Evolutionary conservation across 2,888 invertebrate species (phyloP).

Genomic region (Sesia bembeciformis): DNA sequence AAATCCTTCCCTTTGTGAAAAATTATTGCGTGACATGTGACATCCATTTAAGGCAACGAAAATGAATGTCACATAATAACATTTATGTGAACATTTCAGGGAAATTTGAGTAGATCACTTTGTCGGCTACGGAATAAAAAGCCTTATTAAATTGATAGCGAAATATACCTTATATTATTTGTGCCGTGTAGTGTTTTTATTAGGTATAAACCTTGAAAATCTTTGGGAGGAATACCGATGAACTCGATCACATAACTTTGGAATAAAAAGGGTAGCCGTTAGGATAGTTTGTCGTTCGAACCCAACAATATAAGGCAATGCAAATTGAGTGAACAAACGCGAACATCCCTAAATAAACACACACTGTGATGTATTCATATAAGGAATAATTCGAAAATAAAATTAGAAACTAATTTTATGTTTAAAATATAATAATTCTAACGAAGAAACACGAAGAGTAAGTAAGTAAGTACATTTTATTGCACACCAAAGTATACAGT

Average conservation of each 20-base stretch:
- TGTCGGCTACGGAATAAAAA: no score
- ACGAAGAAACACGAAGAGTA: no score
- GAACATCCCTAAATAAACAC: not conserved
- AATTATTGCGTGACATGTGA: no score
- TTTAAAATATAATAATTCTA: no score
- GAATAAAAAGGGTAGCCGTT: slow-evolving; percentile 34
- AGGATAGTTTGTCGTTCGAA: slow-evolving; percentile 24
- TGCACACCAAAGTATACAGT: no score
- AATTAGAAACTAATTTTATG: no score
- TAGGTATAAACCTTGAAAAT: slow-evolving; percentile 36
- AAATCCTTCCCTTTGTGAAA: no score
- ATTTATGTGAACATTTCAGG: no score
- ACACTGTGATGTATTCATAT: not conserved
- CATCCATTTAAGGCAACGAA: no score
- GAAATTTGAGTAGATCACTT: no score
- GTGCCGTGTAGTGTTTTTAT: slow-evolving; percentile 30
- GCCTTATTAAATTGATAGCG: slow-evolving; percentile 5
- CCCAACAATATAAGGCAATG: slow-evolving; percentile 30
- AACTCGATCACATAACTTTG: slow-evolving; percentile 43
- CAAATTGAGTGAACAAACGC: slow-evolving; percentile 30
- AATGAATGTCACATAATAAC: no score
- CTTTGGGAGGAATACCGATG: slow-evolving; percentile 35
- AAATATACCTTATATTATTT: slow-evolving; percentile 24
- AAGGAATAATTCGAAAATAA: not conserved
- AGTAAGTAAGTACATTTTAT: no score